Base-by-base conservation (phyloP, 1,140 invertebrate genomes). In the Sycobia sp. region DNA sequence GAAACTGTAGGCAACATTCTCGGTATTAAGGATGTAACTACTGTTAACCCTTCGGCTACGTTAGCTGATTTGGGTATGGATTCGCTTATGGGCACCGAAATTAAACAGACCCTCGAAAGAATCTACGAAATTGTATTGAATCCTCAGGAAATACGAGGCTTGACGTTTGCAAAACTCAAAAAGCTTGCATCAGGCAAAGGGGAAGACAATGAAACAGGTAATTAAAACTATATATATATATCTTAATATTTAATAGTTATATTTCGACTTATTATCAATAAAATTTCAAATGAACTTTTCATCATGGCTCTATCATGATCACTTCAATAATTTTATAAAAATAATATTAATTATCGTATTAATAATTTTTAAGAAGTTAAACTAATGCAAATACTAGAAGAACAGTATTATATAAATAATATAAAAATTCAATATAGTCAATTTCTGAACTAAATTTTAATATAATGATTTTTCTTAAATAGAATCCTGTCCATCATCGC, bases 31-130 rank as follows among this genome's bases (percentile, higher is more conserved):
- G 92, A 98, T 71, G 74, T 88, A 0, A 89, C 86, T 57, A 89
- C 88, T 47, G 83, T 97, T 3, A 89, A 91, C 50, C 80, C 86
- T 29, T 85, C 86, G 7, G 85, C 89, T 0, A 91, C 88, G 20
- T 81, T 99, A 7, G 91, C 91, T 13, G 96, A 99, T 76, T 84
- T 99, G 8, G 96, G 97, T 47, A 94, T 99, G 88, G 97, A 99
- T 74, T 98, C 95, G 0, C 82, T 99, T 34, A 98, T 99, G 96
- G 95, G 94, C 56, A 94, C 97, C 0, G 97, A 99, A 84, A 95
- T 99, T 63, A 98, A 98, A 81, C 96, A 98, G 77, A 95, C 92
- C 0, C 80, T 99, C 9, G 96, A 99, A 77, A 86, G 95, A 55
- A 93, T 94, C 68, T 96, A 91, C 79, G 94, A 97, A 77, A 75